Evolutionary conservation across 35 echinoderm and acorn worm genomes (phyloP).

Genomic region (Strongylocentrotus purpuratus): DNA sequence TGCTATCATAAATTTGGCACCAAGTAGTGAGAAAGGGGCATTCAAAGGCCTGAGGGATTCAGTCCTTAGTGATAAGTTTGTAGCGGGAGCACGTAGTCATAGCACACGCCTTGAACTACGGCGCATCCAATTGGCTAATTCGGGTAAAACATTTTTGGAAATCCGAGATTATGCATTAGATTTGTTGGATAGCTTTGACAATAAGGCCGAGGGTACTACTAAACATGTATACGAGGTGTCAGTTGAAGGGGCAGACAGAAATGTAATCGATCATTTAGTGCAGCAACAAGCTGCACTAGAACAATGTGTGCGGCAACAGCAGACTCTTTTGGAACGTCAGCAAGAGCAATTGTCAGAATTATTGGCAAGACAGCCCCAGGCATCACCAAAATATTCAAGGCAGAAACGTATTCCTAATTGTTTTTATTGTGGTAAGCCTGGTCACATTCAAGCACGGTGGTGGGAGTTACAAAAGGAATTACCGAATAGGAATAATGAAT

Average conservation of each 20-base stretch:
- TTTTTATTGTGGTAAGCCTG: neutral
- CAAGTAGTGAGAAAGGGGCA: neutral
- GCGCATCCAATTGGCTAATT: neutral
- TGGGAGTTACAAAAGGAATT: neutral
- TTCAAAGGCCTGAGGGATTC: neutral
- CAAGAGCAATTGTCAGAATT: neutral
- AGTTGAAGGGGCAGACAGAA: neutral
- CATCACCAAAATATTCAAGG: neutral
- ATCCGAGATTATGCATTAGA: neutral
- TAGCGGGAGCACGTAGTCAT: no score
- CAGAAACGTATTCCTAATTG: neutral
- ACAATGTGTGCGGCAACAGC: neutral
- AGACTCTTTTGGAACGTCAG: neutral
- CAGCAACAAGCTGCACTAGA: neutral
- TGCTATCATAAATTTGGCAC: no score
- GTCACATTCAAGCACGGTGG: neutral
- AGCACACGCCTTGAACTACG: no score
- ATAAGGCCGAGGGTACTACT: no score
- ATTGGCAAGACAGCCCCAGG: neutral
- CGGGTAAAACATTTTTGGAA: neutral
- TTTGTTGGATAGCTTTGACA: no score
- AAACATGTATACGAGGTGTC: no score
- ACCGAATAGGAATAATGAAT: neutral
- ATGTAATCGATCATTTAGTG: neutral
- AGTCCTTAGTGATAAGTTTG: neutral